Conservation (phyloP, 2,113 vertebrate species). For the Perca flavescens region DNA sequence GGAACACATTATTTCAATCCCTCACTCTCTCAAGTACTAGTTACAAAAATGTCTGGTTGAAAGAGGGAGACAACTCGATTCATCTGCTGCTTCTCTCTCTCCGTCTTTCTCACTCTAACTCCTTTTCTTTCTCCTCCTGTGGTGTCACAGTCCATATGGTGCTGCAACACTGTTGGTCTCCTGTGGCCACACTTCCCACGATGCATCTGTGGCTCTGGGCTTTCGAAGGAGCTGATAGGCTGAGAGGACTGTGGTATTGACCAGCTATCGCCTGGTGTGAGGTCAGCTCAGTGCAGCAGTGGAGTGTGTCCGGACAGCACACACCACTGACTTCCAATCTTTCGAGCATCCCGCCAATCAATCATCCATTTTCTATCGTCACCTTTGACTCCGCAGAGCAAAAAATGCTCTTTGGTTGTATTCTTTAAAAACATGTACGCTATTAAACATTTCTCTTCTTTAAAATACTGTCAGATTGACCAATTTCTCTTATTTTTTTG, state of each 20-base stretch:
- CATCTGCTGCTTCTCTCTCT: conserved; percentile 54
- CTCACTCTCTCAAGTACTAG: conserved; percentile 6
- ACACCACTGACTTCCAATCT: conserved; percentile 70
- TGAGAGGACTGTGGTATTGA: conserved; percentile 78
- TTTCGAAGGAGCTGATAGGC: conserved; percentile 76
- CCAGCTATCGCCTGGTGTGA: conserved; percentile 76
- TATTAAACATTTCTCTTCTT: conserved; percentile 25
- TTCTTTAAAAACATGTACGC: background rate
- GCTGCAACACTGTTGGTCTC: conserved; percentile 84
- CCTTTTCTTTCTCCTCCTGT: conserved; percentile 69
- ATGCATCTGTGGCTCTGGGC: conserved; percentile 83
- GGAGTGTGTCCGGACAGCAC: conserved; percentile 74
- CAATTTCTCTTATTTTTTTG: conserved; percentile 27
- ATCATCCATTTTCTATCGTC: conserved; percentile 55
- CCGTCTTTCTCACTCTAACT: conserved; percentile 62
- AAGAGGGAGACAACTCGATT: conserved; percentile 42
- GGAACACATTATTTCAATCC: conserved; percentile 25
- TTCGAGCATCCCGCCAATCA: conserved; percentile 61
- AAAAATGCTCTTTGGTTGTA: conserved; percentile 28
- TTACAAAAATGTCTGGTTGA: conserved; percentile 46
- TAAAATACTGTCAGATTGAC: conserved; percentile 39
- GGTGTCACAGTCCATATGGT: conserved; percentile 85
- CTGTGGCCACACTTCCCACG: conserved; percentile 86
- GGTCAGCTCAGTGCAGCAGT: conserved; percentile 71
- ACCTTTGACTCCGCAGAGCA: conserved; percentile 23